These are phyloP conservation scores for Adoxophyes honmai DNA, from an alignment of 1,140 invertebrate genomes.

Conservation along the genomic window DNA sequence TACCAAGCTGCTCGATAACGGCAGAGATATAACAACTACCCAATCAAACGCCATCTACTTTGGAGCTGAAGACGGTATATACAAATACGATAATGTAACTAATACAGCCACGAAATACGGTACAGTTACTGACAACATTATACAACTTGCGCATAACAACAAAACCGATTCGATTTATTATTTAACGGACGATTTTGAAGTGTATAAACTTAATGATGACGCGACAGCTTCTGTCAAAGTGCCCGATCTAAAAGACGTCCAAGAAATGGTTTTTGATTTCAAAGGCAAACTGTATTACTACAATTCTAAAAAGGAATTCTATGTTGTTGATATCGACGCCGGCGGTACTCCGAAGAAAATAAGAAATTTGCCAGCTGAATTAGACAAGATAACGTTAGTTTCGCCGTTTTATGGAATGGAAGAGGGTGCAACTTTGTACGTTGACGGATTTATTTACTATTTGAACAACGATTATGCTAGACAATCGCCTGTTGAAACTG, in stretches of 20 bases:
- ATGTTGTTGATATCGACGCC: conserved; percentile 22
- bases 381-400: background rate
- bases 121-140: conserved; percentile 43
- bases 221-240: conserved; percentile 44
- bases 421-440: background rate
- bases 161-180: conserved; percentile 41
- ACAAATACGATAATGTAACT: conserved; percentile 33
- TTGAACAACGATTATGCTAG: background rate
- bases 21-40: conserved; percentile 38
- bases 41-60: conserved; percentile 40
- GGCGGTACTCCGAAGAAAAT: conserved; percentile 34
- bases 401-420: background rate
- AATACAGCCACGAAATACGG: conserved; percentile 49
- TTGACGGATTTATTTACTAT: background rate
- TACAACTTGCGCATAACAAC: conserved; percentile 40
- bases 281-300: conserved; percentile 46
- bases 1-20: conserved; percentile 50
- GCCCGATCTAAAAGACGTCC: conserved; percentile 29
- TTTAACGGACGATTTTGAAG: conserved; percentile 39
- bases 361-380: conserved; percentile 27
- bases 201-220: conserved; percentile 46
- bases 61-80: conserved; percentile 48
- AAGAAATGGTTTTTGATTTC: conserved; percentile 47
- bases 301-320: conserved; percentile 35
- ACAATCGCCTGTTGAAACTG: background rate